These are phyloP conservation scores for Cephalopachus bancanus DNA, from an alignment of 2,797 vertebrate species.

Conservation along the genomic window DNA sequence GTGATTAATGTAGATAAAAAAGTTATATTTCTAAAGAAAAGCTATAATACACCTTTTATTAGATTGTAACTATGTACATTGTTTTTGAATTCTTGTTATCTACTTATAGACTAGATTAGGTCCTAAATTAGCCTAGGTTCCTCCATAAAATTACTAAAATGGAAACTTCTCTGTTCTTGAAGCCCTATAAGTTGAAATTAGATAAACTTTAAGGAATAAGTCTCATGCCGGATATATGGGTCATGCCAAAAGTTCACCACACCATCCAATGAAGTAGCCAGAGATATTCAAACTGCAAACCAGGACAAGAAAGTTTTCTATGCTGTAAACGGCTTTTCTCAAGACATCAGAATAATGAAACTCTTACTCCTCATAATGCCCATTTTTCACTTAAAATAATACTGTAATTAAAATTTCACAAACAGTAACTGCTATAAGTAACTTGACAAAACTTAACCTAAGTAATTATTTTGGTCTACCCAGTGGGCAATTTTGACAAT, in stretches of 20 bases:
- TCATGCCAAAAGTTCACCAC: background rate
- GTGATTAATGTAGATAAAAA: background rate
- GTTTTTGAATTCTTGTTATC: background rate
- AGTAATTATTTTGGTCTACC: background rate
- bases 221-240: background rate
- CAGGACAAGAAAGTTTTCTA: background rate
- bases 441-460: background rate
- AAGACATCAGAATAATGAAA: background rate
- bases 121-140: background rate
- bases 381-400: background rate
- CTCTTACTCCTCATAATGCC: background rate
- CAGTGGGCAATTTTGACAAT: background rate
- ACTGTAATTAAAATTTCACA: background rate
- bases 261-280: background rate
- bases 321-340: background rate
- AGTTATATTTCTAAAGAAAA: background rate
- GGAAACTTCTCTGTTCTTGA: background rate
- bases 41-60: background rate
- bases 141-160: background rate
- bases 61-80: background rate
- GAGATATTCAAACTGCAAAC: background rate
- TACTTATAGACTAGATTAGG: background rate
- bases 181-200: background rate
- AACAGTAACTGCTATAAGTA: background rate
- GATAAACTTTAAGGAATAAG: background rate